Conservation (phyloP, 2,797 vertebrate genomes). For the Diglossa cyanea region DNA sequence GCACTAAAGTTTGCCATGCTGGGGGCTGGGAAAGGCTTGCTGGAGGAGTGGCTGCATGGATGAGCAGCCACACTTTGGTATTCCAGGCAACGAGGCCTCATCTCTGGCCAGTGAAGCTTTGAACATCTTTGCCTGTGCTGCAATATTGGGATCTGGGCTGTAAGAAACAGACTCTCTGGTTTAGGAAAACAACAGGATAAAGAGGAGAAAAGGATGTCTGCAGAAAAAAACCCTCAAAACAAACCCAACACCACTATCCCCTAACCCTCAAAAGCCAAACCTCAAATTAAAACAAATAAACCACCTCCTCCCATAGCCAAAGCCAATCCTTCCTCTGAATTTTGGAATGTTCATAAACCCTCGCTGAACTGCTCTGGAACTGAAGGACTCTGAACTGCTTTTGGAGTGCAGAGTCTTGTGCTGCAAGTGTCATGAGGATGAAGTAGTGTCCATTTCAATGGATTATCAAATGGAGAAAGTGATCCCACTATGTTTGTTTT, state of each 20-base stretch:
- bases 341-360: neutral
- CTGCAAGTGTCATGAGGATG: neutral
- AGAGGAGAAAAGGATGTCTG: neutral
- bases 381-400: neutral
- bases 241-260: neutral
- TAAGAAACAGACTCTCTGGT: neutral
- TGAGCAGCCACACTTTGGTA: conserved; percentile 7
- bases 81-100: neutral
- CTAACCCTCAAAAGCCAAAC: neutral
- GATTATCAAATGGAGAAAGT: neutral
- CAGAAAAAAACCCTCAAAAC: neutral
- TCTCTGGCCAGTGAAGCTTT: neutral
- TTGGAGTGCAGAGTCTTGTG: neutral
- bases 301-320: neutral
- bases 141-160: rapidly evolving
- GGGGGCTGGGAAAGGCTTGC: neutral
- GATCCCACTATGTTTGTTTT: neutral
- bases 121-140: neutral
- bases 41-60: neutral
- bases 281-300: neutral
- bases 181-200: neutral
- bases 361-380: neutral
- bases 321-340: neutral
- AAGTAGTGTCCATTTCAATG: neutral
- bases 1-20: neutral